Evolutionary conservation across 2,888 invertebrate genomes (phyloP), one percentile per base, ranked within the genome.

Genomic region (Aproaerema taeniolella): DNA sequence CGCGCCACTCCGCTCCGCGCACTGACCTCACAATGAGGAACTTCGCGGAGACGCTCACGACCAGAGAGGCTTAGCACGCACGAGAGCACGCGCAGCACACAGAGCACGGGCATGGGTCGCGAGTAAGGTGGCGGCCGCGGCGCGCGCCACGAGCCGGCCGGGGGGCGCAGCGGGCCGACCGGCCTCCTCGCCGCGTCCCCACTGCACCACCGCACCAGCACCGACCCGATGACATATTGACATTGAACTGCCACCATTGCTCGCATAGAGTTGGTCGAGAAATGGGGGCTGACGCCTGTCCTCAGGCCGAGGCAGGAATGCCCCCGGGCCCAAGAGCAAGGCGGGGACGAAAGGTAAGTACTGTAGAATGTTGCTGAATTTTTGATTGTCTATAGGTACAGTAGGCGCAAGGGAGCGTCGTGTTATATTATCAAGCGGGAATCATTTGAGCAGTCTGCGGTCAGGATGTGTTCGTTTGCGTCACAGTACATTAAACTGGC

Each of bases 201-300:
- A 61, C 71, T 65, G 65, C 73, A 60, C 47, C 55, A 37, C 58
- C 61, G 57, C 60, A 66, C 61, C 63, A 52, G 66, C 76, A 69
- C 74, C 77, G 73, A 78, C 65, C 81, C 79, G 78, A 82, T 83
- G 83, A 80, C 76, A 74, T 63, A 75, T 79, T 79, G 75, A 72
- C 61, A 55, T 75, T 89, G 90, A 90, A 88, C 90, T 90, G 91
- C 91, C 94, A 94, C 93, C 94, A 96, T 96, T 96, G 95, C 96
- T 92, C 95, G 95, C 91, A 94, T 96, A 93, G 95, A 95, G 92
- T 95, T 95, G 90, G 92, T 95, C 90, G 95, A 96, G 91, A 94
- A 95, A 95, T 96, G 96, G 96, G 96, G 96, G 93, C 94, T 96
- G 90, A 95, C 95, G 92, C 96, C 96, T 92, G 95, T 95, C 93